Conservation (phyloP, 2,888 invertebrate genomes). For the Tetragonisca angustula region DNA sequence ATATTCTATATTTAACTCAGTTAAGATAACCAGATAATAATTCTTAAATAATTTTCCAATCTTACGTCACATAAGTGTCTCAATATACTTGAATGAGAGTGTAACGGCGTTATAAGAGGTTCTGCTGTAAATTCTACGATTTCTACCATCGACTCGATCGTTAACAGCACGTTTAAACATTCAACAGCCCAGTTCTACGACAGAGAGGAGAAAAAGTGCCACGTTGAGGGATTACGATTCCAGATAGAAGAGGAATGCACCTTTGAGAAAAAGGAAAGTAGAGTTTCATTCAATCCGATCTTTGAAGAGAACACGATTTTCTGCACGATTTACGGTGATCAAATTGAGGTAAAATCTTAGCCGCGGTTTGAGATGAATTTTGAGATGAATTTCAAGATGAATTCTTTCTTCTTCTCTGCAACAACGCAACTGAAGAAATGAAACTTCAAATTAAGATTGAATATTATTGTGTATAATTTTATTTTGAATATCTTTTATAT, state of each 20-base stretch:
- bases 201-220: not conserved
- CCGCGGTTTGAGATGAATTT: not conserved
- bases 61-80: not conserved
- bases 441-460: not conserved
- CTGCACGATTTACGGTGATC: not conserved
- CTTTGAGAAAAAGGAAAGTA: not conserved
- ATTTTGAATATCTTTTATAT: not conserved
- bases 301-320: not conserved
- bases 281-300: not conserved
- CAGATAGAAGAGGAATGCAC: not conserved
- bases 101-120: rapidly evolving
- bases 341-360: not conserved
- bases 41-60: not conserved
- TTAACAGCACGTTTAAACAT: constrained; percentile 12
- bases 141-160: not conserved
- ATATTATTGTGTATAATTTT: not conserved
- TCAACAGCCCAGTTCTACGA: not conserved
- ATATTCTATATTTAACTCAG: too few relatives aligned
- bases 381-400: not conserved
- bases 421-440: not conserved
- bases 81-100: not conserved
- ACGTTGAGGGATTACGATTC: not conserved
- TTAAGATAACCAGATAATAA: not conserved
- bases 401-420: not conserved
- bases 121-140: not conserved